Conservation (phyloP, 2,113 vertebrate species). For the Hemiprocne comata region DNA sequence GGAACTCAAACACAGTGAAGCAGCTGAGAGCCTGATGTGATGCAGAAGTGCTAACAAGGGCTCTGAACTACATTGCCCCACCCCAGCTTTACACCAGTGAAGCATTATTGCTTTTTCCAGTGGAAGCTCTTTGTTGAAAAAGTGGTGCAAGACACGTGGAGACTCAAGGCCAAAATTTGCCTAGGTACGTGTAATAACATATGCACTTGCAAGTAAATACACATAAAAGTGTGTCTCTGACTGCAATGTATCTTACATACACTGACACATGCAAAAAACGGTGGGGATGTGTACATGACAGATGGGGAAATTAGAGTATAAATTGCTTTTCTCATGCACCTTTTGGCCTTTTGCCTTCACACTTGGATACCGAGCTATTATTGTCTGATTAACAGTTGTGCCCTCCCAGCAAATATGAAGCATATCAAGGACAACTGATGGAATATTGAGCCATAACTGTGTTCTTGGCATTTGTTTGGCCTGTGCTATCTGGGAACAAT, state of each 20-base stretch:
- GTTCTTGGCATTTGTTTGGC: slow-evolving; percentile 28
- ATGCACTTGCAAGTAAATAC: not conserved
- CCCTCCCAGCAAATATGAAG: slow-evolving; percentile 4
- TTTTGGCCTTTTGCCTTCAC: slow-evolving; percentile 29
- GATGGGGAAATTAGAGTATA: not conserved
- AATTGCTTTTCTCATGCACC: not conserved
- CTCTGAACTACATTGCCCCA: accelerated
- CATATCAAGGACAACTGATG: slow-evolving; percentile 27
- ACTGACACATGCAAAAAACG: accelerated
- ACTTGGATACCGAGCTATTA: not conserved
- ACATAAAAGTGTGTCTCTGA: not conserved
- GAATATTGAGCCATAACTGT: slow-evolving; percentile 21
- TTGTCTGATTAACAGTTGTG: slow-evolving; percentile 23
- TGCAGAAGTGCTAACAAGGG: not conserved
- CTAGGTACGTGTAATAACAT: not conserved
- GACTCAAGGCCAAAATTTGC: not conserved
- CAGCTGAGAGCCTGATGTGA: not conserved
- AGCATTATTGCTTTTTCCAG: not conserved
- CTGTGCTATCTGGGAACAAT: slow-evolving; percentile 42
- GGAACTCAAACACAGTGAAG: not conserved
- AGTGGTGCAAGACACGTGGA: not conserved
- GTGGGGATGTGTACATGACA: not conserved
- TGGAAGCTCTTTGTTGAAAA: not conserved
- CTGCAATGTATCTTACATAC: not conserved
- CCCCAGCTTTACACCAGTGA: not conserved